Conservation (phyloP, 2,888 invertebrate species). For the Glomeris marginata region DNA sequence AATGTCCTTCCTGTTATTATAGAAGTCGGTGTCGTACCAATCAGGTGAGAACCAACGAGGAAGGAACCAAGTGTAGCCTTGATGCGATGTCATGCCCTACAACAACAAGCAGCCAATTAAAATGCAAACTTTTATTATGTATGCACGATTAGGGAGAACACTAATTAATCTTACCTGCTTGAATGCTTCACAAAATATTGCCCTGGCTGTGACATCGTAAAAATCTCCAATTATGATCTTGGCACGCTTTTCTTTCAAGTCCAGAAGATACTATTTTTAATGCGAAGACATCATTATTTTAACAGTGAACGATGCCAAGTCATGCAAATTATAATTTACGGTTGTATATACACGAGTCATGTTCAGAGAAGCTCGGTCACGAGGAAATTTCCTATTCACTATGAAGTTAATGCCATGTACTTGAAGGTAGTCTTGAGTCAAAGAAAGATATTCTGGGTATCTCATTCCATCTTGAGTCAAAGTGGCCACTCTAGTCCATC, state of each 20-base stretch:
- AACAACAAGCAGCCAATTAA: conserved; percentile 11
- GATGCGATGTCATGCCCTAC: conserved; percentile 31
- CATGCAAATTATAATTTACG: background rate
- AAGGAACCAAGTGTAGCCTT: conserved; percentile 75
- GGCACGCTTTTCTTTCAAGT: conserved; percentile 47
- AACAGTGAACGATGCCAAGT: background rate
- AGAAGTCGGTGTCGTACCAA: conserved; percentile 45
- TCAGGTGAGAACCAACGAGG: conserved; percentile 45
- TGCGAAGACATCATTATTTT: background rate
- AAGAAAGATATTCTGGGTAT: conserved; percentile 57
- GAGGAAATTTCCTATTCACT: conserved; percentile 51
- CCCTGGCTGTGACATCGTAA: conserved; percentile 44
- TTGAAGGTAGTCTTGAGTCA: conserved; percentile 49
- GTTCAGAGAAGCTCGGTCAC: conserved; percentile 37
- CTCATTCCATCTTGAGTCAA: conserved; percentile 65
- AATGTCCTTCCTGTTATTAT: conserved; percentile 20
- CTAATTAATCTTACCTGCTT: conserved; percentile 36
- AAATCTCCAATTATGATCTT: conserved; percentile 67
- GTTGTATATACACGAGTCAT: conserved; percentile 40
- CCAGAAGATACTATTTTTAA: conserved; percentile 42
- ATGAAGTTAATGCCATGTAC: conserved; percentile 46
- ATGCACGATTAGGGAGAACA: too few species aligned
- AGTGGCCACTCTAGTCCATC: conserved; percentile 57
- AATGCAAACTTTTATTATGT: too few species aligned
- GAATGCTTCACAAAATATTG: conserved; percentile 68